Conservation (phyloP, 1,140 invertebrate species). For the Hylyphantes graminicola region DNA sequence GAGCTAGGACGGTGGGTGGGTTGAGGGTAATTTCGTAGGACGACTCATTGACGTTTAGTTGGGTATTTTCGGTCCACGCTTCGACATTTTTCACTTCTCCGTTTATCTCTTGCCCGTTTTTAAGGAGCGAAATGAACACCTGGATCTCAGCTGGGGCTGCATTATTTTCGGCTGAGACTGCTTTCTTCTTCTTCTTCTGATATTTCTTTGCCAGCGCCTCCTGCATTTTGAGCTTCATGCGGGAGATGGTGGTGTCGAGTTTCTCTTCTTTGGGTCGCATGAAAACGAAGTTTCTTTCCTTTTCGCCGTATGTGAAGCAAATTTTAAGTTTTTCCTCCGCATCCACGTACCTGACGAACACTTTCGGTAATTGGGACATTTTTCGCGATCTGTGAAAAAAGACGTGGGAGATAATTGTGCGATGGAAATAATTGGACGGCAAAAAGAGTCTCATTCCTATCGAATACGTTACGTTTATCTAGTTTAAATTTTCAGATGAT, state of each 20-base stretch:
- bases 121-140: background rate
- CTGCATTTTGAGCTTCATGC: slow-evolving; percentile 68
- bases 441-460: slow-evolving; percentile 1
- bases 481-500: too few relatives aligned
- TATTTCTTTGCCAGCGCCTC: background rate
- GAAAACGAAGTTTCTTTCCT: slow-evolving; percentile 75
- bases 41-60: slow-evolving; percentile 69
- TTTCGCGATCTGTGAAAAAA: background rate
- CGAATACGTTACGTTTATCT: too few relatives aligned
- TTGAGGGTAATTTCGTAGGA: slow-evolving; percentile 78
- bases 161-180: background rate
- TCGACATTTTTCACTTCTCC: slow-evolving; percentile 62
- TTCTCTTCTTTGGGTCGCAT: slow-evolving; percentile 73
- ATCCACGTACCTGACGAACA: slow-evolving; percentile 41
- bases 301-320: slow-evolving; percentile 18
- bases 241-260: slow-evolving; percentile 71
- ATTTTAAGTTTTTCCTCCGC: slow-evolving; percentile 37
- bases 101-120: background rate
- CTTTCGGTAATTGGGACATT: slow-evolving; percentile 28
- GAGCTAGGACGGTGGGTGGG: slow-evolving; percentile 76
- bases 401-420: background rate
- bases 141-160: background rate
- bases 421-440: background rate
- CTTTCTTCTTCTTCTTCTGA: slow-evolving; percentile 29
- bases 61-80: slow-evolving; percentile 65